Evolutionary conservation across 2,888 invertebrate genomes (phyloP).

Genomic region (Tipula confusa): DNA sequence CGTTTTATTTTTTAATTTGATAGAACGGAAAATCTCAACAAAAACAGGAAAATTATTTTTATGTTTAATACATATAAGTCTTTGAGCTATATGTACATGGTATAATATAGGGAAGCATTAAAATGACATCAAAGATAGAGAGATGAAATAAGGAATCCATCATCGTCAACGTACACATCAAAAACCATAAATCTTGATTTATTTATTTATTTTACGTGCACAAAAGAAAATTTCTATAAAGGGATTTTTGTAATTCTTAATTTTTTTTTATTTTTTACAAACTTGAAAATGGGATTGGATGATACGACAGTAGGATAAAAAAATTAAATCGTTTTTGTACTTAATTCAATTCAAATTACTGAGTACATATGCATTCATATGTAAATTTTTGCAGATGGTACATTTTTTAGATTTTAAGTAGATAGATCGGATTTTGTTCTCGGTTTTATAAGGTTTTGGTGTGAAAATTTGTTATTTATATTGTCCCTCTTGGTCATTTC

Average conservation of each 20-base stretch:
- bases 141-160: not conserved
- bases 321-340: not conserved
- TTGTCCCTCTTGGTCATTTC: not conserved
- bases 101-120: not conserved
- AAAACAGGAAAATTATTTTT: not conserved
- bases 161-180: slow-evolving; percentile 20
- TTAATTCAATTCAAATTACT: not conserved
- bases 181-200: slow-evolving; percentile 20
- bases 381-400: slow-evolving; percentile 21
- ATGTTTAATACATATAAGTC: not conserved
- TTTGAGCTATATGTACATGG: not conserved
- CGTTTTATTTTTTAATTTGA: slow-evolving; percentile 25
- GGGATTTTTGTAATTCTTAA: slow-evolving; percentile 12
- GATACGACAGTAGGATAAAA: not conserved
- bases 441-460: not conserved
- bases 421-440: not conserved
- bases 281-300: not conserved
- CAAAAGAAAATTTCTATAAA: not conserved
- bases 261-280: not conserved
- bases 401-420: not conserved
- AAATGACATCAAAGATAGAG: not conserved
- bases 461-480: slow-evolving; percentile 3
- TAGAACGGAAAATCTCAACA: slow-evolving; percentile 16
- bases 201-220: not conserved
- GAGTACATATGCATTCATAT: not conserved